A percentile compares a stretch with the other conserved stretches of the same genome.
These are phyloP conservation scores for Aphaenogaster ashmeadi DNA, from an alignment of 1,140 invertebrate species.

Conservation along the genomic window DNA sequence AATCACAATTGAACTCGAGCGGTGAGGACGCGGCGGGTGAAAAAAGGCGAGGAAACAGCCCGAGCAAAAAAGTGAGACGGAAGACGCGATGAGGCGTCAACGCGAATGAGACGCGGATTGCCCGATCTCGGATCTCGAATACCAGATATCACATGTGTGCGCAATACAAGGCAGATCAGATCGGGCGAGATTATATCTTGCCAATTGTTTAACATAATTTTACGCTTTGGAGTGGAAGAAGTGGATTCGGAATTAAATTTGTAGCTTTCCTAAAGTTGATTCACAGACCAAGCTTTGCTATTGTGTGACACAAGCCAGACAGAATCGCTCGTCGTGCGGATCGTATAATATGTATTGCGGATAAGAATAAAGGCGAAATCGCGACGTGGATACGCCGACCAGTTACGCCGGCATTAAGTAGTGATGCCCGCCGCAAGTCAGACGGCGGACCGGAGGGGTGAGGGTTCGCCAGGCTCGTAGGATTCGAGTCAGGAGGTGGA, in stretches of 20 bases:
- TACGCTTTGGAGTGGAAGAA: not conserved
- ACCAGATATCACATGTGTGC: not conserved
- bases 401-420: slow-evolving; percentile 80
- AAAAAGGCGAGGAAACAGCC: slow-evolving; percentile 58
- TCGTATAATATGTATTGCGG: slow-evolving; percentile 6
- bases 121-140: slow-evolving; percentile 3
- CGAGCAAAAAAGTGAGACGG: slow-evolving; percentile 61
- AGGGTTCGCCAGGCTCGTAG: slow-evolving; percentile 47
- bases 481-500: slow-evolving; percentile 58
- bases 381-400: slow-evolving; percentile 60
- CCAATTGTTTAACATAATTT: slow-evolving; percentile 3
- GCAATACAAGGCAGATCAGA: not conserved
- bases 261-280: not conserved
- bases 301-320: not conserved
- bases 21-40: slow-evolving; percentile 63
- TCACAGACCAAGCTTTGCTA: not conserved
- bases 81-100: slow-evolving; percentile 49
- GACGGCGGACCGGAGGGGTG: slow-evolving; percentile 64
- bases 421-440: slow-evolving; percentile 71
- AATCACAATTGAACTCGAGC: slow-evolving; percentile 85
- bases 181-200: not conserved
- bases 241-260: not conserved
- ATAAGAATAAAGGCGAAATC: slow-evolving; percentile 50
- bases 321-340: not conserved
- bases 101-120: not conserved